Evolutionary conservation across 2,888 invertebrate genomes (phyloP).

Genomic region (Rhyacophila evoluta): DNA sequence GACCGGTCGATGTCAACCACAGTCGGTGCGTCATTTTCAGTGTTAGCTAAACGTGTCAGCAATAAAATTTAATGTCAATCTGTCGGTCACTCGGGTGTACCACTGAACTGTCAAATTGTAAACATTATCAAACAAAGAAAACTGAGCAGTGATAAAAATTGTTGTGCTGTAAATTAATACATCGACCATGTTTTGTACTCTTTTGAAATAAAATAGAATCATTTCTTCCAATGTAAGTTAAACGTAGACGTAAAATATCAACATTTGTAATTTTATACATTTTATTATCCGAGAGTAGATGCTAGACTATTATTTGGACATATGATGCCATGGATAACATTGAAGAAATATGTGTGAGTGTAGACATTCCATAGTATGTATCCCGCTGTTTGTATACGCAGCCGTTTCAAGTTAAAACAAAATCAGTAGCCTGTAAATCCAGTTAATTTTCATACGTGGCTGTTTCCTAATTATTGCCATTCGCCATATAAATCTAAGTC

Average conservation of each 20-base stretch:
- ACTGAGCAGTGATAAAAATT: conserved; percentile 36
- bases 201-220: conserved; percentile 48
- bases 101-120: conserved; percentile 15
- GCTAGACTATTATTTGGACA: conserved; percentile 50
- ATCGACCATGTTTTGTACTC: conserved; percentile 53
- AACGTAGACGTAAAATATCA: conserved; percentile 53
- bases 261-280: conserved; percentile 55
- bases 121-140: conserved; percentile 26
- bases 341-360: conserved; percentile 50
- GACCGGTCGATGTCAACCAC: not conserved
- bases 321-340: conserved; percentile 50
- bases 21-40: not conserved
- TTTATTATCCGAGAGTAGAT: conserved; percentile 52
- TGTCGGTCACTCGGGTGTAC: conserved; percentile 24
- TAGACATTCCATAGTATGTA: conserved; percentile 54
- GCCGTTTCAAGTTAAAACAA: conserved; percentile 30
- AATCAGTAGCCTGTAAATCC: conserved; percentile 37
- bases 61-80: conserved; percentile 34
- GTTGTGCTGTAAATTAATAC: conserved; percentile 43
- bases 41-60: conserved; percentile 34
- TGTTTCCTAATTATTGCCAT: conserved; percentile 50
- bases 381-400: conserved; percentile 32
- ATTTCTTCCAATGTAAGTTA: conserved; percentile 54
- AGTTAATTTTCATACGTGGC: conserved; percentile 44
- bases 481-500: conserved; percentile 55